Evolutionary conservation across 2,888 invertebrate genomes (phyloP), one percentile per base, ranked within the genome.

Genomic region (Allolobophora icterica): DNA sequence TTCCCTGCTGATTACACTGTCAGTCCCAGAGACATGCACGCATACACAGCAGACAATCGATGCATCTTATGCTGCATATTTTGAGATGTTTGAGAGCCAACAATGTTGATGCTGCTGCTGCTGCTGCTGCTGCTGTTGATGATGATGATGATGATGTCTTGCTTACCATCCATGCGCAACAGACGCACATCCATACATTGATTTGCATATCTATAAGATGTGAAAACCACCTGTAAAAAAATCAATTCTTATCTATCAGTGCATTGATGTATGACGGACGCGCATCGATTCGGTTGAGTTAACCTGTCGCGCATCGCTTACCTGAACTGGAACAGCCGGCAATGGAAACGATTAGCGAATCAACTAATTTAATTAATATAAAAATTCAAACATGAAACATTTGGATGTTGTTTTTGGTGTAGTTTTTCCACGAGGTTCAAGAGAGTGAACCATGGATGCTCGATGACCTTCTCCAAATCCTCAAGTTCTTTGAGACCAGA

Each of bases 381-480:
- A 71, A 71, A 71, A 17, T 71, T 52, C 8, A 45, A 45, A 17
- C 19, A 45, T 45, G 45, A 45, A 45, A n/a, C n/a, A n/a, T 71
- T 71, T 3, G 24, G 24, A 6, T 21, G 21, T 71, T n/a, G 30
- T 8, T 71, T n/a, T 71, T 71, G 30, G 13, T 40, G 30, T 90
- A 93, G 93, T 93, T 92, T 84, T 93, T 93, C 92, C 92, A 93
- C 90, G 92, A 93, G 89, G 52, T 92, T 8, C 92, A 92, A 52
- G 92, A 92, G 92, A 90, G 89, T n/a, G 90, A 90, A 19, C 91
- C 87, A 11, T 92, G 91, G 90, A 89, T 93, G 91, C 38, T 90
- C 34, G 42, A 91, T 24, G 93, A 93, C 90, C 92, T 93, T 2
- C 52, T 89, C 3, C 90, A 91, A 21, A 84, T 92, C 13, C 90